Percentiles rank a stretch among this genome's conserved stretches.
phyloP scores from a whole-genome alignment of 2,888 invertebrate genomes.

The Bellardia pandia region DNA sequence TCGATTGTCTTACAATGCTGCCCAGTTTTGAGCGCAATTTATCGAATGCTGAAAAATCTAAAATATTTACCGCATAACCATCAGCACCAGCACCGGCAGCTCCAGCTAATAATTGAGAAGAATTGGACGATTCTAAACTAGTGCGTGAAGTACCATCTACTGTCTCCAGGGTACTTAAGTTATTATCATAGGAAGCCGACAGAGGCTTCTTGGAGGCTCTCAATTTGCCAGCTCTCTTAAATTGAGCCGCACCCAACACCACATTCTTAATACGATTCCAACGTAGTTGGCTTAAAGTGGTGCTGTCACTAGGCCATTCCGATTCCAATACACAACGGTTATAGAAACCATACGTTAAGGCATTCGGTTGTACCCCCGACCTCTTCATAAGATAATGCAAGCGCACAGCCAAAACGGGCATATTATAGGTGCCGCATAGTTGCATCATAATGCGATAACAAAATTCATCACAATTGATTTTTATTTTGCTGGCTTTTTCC shows the following conservation, averaged over 20 bases:
- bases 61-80: slow-evolving; percentile 76
- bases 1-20: slow-evolving; percentile 87
- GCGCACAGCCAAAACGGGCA: slow-evolving; percentile 97
- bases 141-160: slow-evolving; percentile 84
- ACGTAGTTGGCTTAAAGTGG: slow-evolving; percentile 89
- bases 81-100: slow-evolving; percentile 72
- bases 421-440: slow-evolving; percentile 96
- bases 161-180: slow-evolving; percentile 82
- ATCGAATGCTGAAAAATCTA: slow-evolving; percentile 86
- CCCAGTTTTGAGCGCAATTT: slow-evolving; percentile 86
- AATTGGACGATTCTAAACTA: slow-evolving; percentile 83
- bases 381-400: slow-evolving; percentile 95
- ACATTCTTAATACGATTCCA: slow-evolving; percentile 98
- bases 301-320: slow-evolving; percentile 95
- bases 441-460: slow-evolving; percentile 99
- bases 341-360: slow-evolving; percentile 96
- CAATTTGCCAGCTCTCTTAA: slow-evolving; percentile 90
- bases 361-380: slow-evolving; percentile 97
- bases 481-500: slow-evolving; percentile 93
- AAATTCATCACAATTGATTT: slow-evolving; percentile 96
- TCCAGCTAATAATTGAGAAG: slow-evolving; percentile 71
- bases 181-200: slow-evolving; percentile 82
- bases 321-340: slow-evolving; percentile 95
- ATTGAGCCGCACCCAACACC: slow-evolving; percentile 94
- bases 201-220: slow-evolving; percentile 85